These are phyloP conservation scores for Stegophylla sp. DNA, from an alignment of 2,888 invertebrate species.

Conservation along the genomic window DNA sequence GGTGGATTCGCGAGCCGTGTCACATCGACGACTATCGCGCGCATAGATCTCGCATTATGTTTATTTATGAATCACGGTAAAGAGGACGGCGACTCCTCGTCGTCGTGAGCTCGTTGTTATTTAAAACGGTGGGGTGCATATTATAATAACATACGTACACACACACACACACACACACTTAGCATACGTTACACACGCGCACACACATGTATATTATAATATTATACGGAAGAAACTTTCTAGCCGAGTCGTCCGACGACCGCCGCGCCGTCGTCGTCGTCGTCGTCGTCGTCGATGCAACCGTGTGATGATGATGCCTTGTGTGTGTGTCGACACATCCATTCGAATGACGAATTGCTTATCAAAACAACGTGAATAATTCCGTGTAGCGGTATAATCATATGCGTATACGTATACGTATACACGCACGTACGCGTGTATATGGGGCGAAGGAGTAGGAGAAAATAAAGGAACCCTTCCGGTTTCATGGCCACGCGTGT, in stretches of 20 bases:
- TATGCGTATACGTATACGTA: background rate
- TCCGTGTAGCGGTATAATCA: slow-evolving; percentile 5
- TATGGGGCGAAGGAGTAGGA: background rate
- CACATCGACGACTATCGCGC: background rate
- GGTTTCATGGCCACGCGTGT: slow-evolving; percentile 28
- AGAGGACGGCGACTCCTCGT: background rate
- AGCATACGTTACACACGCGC: slow-evolving; percentile 9
- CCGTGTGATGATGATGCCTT: too few relatives aligned
- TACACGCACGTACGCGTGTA: background rate
- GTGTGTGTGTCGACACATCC: slow-evolving; percentile 43
- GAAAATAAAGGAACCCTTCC: slow-evolving; percentile 49
- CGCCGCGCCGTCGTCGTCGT: background rate
- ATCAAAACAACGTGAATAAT: slow-evolving; percentile 57
- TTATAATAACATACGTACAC: slow-evolving; percentile 23
- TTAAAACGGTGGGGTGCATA: slow-evolving; percentile 48
- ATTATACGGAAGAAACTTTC: slow-evolving; percentile 31
- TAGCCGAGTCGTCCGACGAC: slow-evolving; percentile 29
- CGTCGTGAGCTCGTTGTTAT: slow-evolving; percentile 22
- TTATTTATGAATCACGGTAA: too few relatives aligned
- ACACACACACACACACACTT: background rate
- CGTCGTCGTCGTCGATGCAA: too few relatives aligned
- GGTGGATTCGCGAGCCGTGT: background rate
- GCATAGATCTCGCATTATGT: too few relatives aligned
- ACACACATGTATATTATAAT: background rate
- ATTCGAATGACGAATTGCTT: slow-evolving; percentile 49